These are phyloP conservation scores for Campoletis raptor DNA, from an alignment of 2,888 invertebrate genomes.

Conservation along the genomic window DNA sequence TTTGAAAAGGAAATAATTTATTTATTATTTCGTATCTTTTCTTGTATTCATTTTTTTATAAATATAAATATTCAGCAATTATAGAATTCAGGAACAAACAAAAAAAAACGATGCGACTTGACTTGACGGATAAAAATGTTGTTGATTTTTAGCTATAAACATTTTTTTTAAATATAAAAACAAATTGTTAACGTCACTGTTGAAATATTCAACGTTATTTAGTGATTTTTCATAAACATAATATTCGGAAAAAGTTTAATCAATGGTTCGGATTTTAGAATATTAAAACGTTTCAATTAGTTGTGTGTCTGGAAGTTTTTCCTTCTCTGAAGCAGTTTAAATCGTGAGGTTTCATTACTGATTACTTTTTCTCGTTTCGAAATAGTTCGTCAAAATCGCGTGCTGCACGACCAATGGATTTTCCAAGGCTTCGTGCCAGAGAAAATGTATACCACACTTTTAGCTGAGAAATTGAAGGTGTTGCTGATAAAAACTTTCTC, in stretches of 20 bases:
- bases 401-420: slow-evolving; percentile 20
- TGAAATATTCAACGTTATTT: neutral
- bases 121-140: neutral
- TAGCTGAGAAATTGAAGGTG: neutral
- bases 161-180: neutral
- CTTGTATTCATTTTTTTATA: too few species aligned
- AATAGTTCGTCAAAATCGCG: slow-evolving; percentile 18
- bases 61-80: too few species aligned
- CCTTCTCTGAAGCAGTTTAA: neutral
- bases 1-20: too few species aligned
- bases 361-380: slow-evolving; percentile 15
- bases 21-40: too few species aligned
- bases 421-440: slow-evolving; percentile 20
- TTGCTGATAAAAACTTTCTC: slow-evolving; percentile 4
- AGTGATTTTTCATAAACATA: neutral
- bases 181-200: neutral
- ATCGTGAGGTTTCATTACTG: slow-evolving; percentile 2
- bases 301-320: neutral
- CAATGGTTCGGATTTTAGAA: neutral
- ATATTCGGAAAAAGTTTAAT: neutral
- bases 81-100: neutral
- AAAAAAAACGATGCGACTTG: neutral
- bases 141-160: too few species aligned
- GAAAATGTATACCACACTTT: neutral
- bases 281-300: neutral